phyloP scores from a whole-genome alignment of 2,797 vertebrate species.

The Scarus forsteni region DNA sequence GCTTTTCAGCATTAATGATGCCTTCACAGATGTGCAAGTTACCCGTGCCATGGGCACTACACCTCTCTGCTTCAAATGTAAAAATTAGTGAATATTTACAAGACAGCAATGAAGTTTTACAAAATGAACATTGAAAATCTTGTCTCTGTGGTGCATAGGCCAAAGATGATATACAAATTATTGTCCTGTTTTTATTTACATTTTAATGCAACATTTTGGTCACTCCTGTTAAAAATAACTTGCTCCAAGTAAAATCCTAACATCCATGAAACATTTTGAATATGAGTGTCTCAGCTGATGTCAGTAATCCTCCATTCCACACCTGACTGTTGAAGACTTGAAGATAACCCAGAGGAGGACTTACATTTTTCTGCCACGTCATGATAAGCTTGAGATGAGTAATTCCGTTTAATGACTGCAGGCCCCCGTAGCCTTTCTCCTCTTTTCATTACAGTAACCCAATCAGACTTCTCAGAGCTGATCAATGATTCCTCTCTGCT shows the following conservation, averaged over 20 bases:
- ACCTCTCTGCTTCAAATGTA: too few relatives aligned
- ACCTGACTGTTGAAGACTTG: not conserved
- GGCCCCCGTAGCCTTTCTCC: constrained; percentile 18
- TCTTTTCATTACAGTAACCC: constrained; percentile 68
- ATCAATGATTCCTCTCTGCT: constrained; percentile 59
- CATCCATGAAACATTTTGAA: not conserved
- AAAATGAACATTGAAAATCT: too few relatives aligned
- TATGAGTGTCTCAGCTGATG: not conserved
- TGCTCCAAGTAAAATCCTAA: not conserved
- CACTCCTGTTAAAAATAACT: too few relatives aligned
- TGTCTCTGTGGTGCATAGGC: too few relatives aligned
- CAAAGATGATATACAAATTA: too few relatives aligned
- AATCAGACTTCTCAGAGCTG: constrained; percentile 52
- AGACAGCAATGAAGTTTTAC: too few relatives aligned
- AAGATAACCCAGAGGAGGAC: constrained; percentile 9
- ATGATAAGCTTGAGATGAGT: constrained; percentile 31
- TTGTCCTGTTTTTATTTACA: too few relatives aligned
- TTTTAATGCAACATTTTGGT: too few relatives aligned
- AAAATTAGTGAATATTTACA: too few relatives aligned
- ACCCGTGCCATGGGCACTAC: too few relatives aligned
- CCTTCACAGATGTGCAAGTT: too few relatives aligned
- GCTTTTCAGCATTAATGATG: not conserved
- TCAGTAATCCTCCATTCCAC: constrained; percentile 20
- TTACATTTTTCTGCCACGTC: constrained; percentile 20
- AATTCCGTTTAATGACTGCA: constrained; percentile 39